Base-by-base conservation (phyloP, 1,140 invertebrate genomes). In the Meteorus sp. region DNA sequence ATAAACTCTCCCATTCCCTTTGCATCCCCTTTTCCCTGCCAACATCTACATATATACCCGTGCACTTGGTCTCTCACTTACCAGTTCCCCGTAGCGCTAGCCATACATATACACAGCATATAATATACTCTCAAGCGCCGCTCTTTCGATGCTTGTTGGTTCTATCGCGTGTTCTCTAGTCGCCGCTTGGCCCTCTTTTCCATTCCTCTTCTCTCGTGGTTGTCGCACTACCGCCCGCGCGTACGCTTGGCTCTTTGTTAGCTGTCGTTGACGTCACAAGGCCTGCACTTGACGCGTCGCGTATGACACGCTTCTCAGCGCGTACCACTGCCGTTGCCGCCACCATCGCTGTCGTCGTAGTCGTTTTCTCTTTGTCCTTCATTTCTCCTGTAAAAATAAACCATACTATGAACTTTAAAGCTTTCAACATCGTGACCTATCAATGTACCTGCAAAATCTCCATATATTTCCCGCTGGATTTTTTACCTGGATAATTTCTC, bases 261-360 rank as follows among this genome's bases (percentile, higher is more conserved):
- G 62, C 69, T 73, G 72, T 68, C 59, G 51, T 59, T 75, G 73
- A 74, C 72, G 71, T 75, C 70, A 72, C 58, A 39, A 19, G 51
- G 66, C 56, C 71, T 75, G 73, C 66, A 73, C 69, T 73, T 74
- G 73, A 75, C 70, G 63, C 66, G 59, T 57, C 65, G 62, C 60
- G 61, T 62, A 68, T 62, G 63, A 64, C 65, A 66, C 63, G 63
- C 60, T 65, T 62, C 63, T 65, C 64, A 51, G 52, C 59, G 64
- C 50, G 39, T 53, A 64, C n/a, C n/a, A n/a, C n/a, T n/a, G n/a
- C n/a, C n/a, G n/a, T n/a, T n/a, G n/a, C n/a, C n/a, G n/a, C n/a
- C 29, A n/a, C 19, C 25, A 1, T 5, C 27, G 31, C 11, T 27
- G 13, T 29, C 41, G 13, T 39, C 33, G n/a, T 4, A 4, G 20